A percentile compares a stretch with the other conserved stretches of the same genome.
phyloP scores from a whole-genome alignment of 2,797 vertebrate species.

The Aulostomus chinensis region DNA sequence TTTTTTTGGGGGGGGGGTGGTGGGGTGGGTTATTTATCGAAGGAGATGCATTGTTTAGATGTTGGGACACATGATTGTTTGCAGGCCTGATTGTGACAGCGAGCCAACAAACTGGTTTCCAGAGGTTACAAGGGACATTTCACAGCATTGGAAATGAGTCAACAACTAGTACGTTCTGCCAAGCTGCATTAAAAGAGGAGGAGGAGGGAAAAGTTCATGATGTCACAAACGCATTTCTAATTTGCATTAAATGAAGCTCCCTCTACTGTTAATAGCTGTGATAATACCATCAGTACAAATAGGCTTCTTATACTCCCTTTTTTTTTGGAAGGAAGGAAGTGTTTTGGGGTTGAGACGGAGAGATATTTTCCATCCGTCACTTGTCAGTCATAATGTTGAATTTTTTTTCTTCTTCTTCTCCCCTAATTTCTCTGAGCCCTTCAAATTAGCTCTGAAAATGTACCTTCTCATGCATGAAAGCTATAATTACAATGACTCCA shows the following conservation, averaged over 20 bases:
- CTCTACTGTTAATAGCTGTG: slow-evolving; percentile 68
- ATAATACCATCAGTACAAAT: slow-evolving; percentile 54
- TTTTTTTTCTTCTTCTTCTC: slow-evolving; percentile 11
- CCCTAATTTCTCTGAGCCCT: slow-evolving; percentile 46
- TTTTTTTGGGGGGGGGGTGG: too few species aligned
- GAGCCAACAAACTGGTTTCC: slow-evolving; percentile 31
- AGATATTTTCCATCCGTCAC: slow-evolving; percentile 42
- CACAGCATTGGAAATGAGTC: slow-evolving; percentile 51
- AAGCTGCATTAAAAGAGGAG: slow-evolving; percentile 50
- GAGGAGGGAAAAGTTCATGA: slow-evolving; percentile 63
- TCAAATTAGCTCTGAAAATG: slow-evolving; percentile 74
- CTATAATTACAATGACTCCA: slow-evolving; percentile 77
- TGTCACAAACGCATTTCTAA: slow-evolving; percentile 49
- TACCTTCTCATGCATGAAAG: slow-evolving; percentile 79
- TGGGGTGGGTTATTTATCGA: too few species aligned
- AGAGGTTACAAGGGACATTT: slow-evolving; percentile 50
- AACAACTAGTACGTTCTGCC: slow-evolving; percentile 58
- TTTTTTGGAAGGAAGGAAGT: slow-evolving; percentile 33
- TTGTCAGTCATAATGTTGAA: slow-evolving; percentile 42
- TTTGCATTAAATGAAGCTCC: slow-evolving; percentile 69
- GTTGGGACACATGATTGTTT: slow-evolving; percentile 35
- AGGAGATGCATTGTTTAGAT: slow-evolving; percentile 30
- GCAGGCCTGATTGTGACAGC: slow-evolving; percentile 21
- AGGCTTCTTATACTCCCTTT: slow-evolving; percentile 11
- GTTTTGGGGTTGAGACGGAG: slow-evolving; percentile 35